Conservation (phyloP, 2,797 vertebrate species). For the Nannoperca australis region DNA sequence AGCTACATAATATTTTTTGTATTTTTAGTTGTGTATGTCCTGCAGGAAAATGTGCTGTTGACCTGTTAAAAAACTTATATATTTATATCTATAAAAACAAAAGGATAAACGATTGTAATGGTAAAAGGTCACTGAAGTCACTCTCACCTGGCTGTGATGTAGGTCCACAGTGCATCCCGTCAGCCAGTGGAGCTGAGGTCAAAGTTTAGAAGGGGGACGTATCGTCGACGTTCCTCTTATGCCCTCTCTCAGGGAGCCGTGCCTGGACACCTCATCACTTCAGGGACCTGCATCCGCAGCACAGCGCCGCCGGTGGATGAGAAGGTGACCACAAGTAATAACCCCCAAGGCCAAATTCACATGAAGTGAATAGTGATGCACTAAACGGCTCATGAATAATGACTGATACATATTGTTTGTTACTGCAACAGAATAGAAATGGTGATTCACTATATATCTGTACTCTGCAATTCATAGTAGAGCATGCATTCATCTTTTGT, state of each 20-base stretch:
- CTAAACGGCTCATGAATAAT: background rate
- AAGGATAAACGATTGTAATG: background rate
- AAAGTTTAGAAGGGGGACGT: constrained; percentile 56
- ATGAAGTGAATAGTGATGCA: background rate
- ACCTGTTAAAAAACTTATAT: background rate
- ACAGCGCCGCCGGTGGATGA: constrained; percentile 29
- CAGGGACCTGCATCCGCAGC: constrained; percentile 50
- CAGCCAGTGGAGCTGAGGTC: constrained; percentile 75
- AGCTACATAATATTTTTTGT: background rate
- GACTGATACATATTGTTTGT: background rate
- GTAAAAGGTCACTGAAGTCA: background rate
- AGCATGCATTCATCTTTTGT: constrained; percentile 21
- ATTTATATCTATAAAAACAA: background rate
- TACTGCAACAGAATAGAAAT: background rate
- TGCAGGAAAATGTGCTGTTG: background rate
- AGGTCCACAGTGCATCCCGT: constrained; percentile 78
- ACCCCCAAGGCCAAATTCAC: constrained; percentile 3
- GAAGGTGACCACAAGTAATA: constrained; percentile 38
- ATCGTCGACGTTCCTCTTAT: constrained; percentile 86
- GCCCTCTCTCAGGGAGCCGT: constrained; percentile 89
- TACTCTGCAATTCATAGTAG: background rate
- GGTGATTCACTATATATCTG: background rate
- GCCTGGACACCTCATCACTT: constrained; percentile 83
- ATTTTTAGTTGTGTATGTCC: background rate
- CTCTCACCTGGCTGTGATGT: constrained; percentile 21